Conservation (phyloP, 2,888 invertebrate species). For the Fragum sueziense region DNA sequence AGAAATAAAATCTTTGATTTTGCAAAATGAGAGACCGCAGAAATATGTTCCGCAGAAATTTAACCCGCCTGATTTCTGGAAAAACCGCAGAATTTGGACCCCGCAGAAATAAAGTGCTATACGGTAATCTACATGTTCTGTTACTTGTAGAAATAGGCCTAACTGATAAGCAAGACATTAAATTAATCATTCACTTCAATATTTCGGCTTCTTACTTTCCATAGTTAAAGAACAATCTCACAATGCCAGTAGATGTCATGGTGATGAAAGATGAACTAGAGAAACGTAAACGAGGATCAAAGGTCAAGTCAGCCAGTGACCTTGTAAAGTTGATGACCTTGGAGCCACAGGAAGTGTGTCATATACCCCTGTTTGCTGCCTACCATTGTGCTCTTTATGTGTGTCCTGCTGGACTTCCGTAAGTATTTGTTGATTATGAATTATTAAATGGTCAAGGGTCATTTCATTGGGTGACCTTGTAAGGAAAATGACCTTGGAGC, state of each 20-base stretch:
- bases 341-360: slow-evolving; percentile 89
- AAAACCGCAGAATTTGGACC: no score
- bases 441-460: slow-evolving; percentile 38
- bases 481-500: slow-evolving; percentile 88
- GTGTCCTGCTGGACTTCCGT: slow-evolving; percentile 89
- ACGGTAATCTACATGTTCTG: no score
- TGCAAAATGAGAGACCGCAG: no score
- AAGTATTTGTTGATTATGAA: slow-evolving; percentile 53
- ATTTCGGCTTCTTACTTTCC: background rate
- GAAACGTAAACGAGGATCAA: slow-evolving; percentile 61
- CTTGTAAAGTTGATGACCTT: slow-evolving; percentile 89
- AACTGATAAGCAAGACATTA: no score
- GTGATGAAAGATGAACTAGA: slow-evolving; percentile 89
- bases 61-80: no score
- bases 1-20: no score
- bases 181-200: no score
- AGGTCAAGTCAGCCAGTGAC: slow-evolving; percentile 84
- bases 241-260: slow-evolving; percentile 89
- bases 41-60: no score
- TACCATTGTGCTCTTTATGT: slow-evolving; percentile 91
- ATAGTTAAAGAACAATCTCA: slow-evolving; percentile 87
- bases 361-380: slow-evolving; percentile 90
- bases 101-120: no score
- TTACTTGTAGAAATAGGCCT: no score
- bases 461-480: slow-evolving; percentile 87